Conservation (phyloP, 2,888 invertebrate species). For the Leucophenga montana region DNA sequence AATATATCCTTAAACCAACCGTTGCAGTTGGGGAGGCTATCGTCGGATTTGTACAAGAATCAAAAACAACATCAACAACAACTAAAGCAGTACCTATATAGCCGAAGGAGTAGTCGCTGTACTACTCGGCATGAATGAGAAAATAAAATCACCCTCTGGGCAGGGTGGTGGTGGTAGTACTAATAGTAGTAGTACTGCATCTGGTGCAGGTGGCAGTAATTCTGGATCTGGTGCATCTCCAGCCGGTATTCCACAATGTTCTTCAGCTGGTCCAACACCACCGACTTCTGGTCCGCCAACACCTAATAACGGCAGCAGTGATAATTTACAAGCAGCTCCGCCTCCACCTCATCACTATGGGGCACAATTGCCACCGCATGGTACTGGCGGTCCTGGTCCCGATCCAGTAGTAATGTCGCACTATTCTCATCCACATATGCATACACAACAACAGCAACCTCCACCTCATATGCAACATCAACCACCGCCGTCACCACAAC, state of each 20-base stretch:
- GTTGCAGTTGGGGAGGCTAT: slow-evolving; percentile 67
- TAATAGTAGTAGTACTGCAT: slow-evolving; percentile 14
- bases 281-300: slow-evolving; percentile 61
- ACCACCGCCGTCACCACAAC: slow-evolving; percentile 62
- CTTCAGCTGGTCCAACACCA: slow-evolving; percentile 54
- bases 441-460: slow-evolving; percentile 63
- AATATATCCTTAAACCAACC: slow-evolving; percentile 68
- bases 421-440: slow-evolving; percentile 67
- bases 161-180: slow-evolving; percentile 58
- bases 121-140: slow-evolving; percentile 68
- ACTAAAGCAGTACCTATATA: slow-evolving; percentile 56
- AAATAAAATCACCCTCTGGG: slow-evolving; percentile 72
- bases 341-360: slow-evolving; percentile 66
- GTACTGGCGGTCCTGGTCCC: slow-evolving; percentile 55
- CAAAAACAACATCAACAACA: slow-evolving; percentile 47
- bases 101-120: slow-evolving; percentile 46
- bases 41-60: slow-evolving; percentile 49
- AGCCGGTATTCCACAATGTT: slow-evolving; percentile 21
- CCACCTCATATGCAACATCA: slow-evolving; percentile 60
- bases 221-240: slow-evolving; percentile 35
- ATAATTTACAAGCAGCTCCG: slow-evolving; percentile 60
- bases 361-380: slow-evolving; percentile 58
- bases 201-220: slow-evolving; percentile 38
- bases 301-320: slow-evolving; percentile 68
- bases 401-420: slow-evolving; percentile 68